Base-by-base conservation (phyloP, 2,888 invertebrate species). In the Brachyptera risi region DNA sequence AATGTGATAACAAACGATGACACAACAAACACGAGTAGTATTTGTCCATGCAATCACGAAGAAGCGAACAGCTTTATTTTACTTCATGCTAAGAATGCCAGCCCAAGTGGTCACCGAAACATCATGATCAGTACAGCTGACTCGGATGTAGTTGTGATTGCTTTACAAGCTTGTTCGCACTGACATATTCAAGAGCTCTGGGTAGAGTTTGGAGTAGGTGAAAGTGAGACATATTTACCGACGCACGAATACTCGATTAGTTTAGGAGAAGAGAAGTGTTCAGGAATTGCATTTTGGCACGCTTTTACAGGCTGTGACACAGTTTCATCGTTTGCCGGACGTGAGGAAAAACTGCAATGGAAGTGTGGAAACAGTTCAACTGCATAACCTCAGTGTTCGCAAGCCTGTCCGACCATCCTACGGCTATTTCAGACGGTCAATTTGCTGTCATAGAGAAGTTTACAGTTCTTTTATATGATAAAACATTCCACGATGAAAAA, bases 61-160 rank as follows among this genome's bases (percentile, higher is more conserved):
- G 44, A 44, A 44, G 44, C 44, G 9, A 21, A 44, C 44, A 17
- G 44, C 19, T 21, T 17, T 21, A 17, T 44, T 21, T 21, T 44
- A 19, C 19, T 44, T 11, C 44, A 44, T 21, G 44, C 21, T 4
- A 15, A 44, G 19, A 17, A 19, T 44, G 44, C 44, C 4, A 44
- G 21, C 44, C 15, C 4, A 11, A 19, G 2, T 21, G 19, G 21
- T 15, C 44, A 44, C 21, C 44, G 11, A 17, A 15, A 44, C 5
- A 21, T 44, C 44, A 44, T 44, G 44, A 44, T 44, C 44, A 44
- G 7, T 19, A 44, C 44, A 4, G 44, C 21, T 11, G 44, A 44
- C 44, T 44, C 44, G 4, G 44, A 44, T 19, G 44, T 44, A 11
- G 19, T 44, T 17, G 21, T 44, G 19, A 44, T 44, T 17, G 44